These are phyloP conservation scores for Nephila pilipes DNA, from an alignment of 1,140 invertebrate species.

Conservation along the genomic window DNA sequence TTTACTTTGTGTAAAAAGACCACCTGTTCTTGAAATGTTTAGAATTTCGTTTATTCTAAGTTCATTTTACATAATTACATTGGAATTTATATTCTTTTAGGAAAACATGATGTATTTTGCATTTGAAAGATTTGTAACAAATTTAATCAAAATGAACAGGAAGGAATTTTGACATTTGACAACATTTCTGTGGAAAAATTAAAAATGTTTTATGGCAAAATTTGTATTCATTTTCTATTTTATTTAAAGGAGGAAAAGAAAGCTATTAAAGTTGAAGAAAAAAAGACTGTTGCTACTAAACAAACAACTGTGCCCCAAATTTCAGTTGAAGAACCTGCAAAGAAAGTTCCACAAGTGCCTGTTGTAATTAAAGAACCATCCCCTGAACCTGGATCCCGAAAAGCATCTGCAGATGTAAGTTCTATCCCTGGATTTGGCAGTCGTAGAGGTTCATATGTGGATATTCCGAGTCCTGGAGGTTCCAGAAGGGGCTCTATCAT, in stretches of 20 bases:
- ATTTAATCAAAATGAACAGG: not conserved
- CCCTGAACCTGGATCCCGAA: slow-evolving; percentile 82
- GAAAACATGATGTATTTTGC: not conserved
- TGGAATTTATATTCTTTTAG: too few species aligned
- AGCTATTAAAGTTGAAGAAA: slow-evolving; percentile 78
- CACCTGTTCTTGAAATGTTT: too few species aligned
- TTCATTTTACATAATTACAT: not conserved
- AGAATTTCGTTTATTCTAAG: too few species aligned
- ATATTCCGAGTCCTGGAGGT: slow-evolving; percentile 83
- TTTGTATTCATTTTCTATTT: not conserved
- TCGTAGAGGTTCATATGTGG: slow-evolving; percentile 82
- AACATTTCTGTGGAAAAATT: not conserved
- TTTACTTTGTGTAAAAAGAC: too few species aligned
- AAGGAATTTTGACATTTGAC: not conserved
- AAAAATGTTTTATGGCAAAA: too few species aligned
- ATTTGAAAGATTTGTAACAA: not conserved
- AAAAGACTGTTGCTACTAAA: slow-evolving; percentile 78
- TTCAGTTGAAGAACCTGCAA: slow-evolving; percentile 65
- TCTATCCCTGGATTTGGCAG: slow-evolving; percentile 83
- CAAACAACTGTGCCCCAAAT: slow-evolving; percentile 73
- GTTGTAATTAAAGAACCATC: slow-evolving; percentile 78
- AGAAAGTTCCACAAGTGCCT: slow-evolving; percentile 49
- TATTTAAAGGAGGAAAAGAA: slow-evolving; percentile 72
- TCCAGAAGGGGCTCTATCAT: slow-evolving; percentile 78
- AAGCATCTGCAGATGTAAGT: slow-evolving; percentile 83